phyloP scores from a whole-genome alignment of 2,797 vertebrate species.

The Tapera naevia region DNA sequence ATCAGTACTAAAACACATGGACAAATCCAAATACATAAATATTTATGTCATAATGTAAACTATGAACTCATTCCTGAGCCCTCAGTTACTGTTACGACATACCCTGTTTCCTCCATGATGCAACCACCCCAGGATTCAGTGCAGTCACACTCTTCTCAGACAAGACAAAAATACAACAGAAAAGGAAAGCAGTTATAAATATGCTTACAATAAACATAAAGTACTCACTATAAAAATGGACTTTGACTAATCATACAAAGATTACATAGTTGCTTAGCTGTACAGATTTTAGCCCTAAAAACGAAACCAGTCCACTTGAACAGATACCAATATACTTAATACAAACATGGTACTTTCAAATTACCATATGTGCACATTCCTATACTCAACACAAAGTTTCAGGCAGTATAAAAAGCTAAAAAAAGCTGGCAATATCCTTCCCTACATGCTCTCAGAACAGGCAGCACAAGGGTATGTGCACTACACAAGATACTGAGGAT shows the following conservation, averaged over 20 bases:
- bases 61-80: background rate
- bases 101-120: constrained; percentile 99
- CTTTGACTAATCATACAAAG: background rate
- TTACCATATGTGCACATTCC: background rate
- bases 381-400: background rate
- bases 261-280: background rate
- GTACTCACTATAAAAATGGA: background rate
- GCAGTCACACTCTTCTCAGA: constrained; percentile 93
- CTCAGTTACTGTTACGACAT: constrained; percentile 38
- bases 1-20: background rate
- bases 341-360: background rate
- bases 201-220: background rate
- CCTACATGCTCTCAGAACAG: background rate
- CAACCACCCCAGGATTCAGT: constrained; percentile 91
- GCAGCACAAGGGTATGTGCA: background rate
- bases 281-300: background rate
- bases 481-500: background rate
- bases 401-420: background rate
- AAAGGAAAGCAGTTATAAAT: constrained; percentile 51
- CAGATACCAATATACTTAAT: background rate
- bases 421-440: background rate
- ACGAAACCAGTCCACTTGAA: background rate
- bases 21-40: background rate
- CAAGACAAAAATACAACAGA: constrained; percentile 48
- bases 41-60: background rate